Base-by-base conservation (phyloP, 2,888 invertebrate species). In the Lydus trimaculatus region DNA sequence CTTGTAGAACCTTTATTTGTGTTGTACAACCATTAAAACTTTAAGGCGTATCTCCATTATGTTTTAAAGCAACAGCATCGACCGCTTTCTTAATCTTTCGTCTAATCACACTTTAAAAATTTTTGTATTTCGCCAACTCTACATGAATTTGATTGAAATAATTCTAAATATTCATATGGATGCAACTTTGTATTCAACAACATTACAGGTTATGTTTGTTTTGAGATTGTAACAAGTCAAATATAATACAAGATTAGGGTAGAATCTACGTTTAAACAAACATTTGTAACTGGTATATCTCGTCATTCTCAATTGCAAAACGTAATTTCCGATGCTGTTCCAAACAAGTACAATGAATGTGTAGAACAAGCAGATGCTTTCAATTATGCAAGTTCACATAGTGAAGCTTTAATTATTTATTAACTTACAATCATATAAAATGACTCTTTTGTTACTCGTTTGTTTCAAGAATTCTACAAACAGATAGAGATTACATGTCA, bases 341-440 rank as follows among this genome's bases (percentile, higher is more conserved):
- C 1, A 43, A 20, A 25, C 13, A 25, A 25, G 15, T 56, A 25
- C 8, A 20, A 48, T 20, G 20, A 20, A 20, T 20, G 5, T 48
- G n/a, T 20, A 48, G 20, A 48, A 20, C 20, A 56, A 56, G 13
- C 15, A 25, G 56, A 56, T 25, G 67, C 65, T 73, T 75, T 77
- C 76, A 78, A 79, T 79, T 79, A 79, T 79, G 76, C 77, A 78
- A 71, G 67, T 66, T 72, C 75, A 76, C 75, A 76, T 77, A 76
- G 73, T 76, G 75, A 73, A 71, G 69, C 70, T 67, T 67, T 69
- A 71, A 77, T 79, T 73, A 76, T 73, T 74, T 77, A 79, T 79
- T 79, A 77, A 78, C 75, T 36, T 36, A 20, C 33, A 52, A 56
- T 13, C 13, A 25, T 25, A 56, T 15, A 13, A 56, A 56, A 1